A percentile compares a stretch with the other conserved stretches of the same genome.
Evolutionary conservation across 2,113 vertebrate genomes (phyloP).

Genomic region (Corythaixoides concolor): DNA sequence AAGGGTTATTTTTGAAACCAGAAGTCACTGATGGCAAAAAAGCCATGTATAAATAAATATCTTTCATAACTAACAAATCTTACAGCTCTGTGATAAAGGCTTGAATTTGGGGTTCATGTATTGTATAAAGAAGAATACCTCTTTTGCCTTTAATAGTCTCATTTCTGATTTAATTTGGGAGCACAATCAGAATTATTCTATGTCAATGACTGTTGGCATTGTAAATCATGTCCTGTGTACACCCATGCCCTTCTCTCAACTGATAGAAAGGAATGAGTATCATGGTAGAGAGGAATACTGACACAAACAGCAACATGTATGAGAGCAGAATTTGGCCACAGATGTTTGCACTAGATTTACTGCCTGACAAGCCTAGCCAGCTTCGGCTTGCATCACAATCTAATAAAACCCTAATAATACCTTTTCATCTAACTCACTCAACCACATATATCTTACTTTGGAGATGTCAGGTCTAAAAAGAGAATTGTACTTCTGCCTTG

Average conservation of each 20-base stretch:
- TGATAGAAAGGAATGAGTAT: background rate
- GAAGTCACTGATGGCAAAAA: background rate
- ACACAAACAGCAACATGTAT: background rate
- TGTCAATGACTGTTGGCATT: background rate
- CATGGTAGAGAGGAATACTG: background rate
- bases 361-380: background rate
- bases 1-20: background rate
- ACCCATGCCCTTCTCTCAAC: background rate
- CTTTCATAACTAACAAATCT: background rate
- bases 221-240: background rate
- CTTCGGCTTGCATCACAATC: slow-evolving; percentile 8
- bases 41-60: background rate
- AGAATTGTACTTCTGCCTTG: background rate
- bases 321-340: background rate
- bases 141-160: background rate
- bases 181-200: background rate
- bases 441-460: background rate
- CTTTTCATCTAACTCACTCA: slow-evolving; percentile 1
- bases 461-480: background rate
- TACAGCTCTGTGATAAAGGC: background rate
- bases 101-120: background rate
- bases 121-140: background rate
- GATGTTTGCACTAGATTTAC: background rate
- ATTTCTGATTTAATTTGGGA: background rate
- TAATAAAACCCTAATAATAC: slow-evolving; percentile 26